Evolutionary conservation across 2,797 vertebrate genomes (phyloP), one percentile per base, ranked within the genome.

Genomic region (Rhinoraja longicauda): DNA sequence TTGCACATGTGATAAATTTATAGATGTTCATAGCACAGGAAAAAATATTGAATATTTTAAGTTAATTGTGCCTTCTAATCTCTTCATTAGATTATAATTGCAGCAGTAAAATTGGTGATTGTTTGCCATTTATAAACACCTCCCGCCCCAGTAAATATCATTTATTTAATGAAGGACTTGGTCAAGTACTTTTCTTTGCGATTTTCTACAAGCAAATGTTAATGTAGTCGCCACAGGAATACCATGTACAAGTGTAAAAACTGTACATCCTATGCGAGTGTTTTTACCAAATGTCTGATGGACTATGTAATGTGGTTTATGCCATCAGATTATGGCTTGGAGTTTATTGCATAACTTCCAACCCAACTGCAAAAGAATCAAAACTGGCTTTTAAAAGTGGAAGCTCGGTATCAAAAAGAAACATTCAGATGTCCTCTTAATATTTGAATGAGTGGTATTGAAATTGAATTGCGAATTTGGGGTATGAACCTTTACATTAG

Each of bases 51-150:
- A 92, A 73, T 24, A 67, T 88, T 32, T 19, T 9, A 4, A 88
- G 29, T 92, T 73, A 92, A 73, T 90, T 92, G 70, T 92, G 70
- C 90, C 70, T 92, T 45, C 12, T 75, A 92, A 53, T 29, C 21
- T 75, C 90, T 29, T 75, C 24, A 92, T 24, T 92, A 92, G 90
- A 75, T 53, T 67, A n/a, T 88, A 88, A 67, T 8, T 29, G 70
- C 67, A 57, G 39, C 36, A 29, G 21, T 10, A 73, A 45, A 26
- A 92, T 53, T 57, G 29, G 26, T 73, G 21, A 4, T 45, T 36
- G 29, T 73, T 70, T 45, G 26, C 39, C 29, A 39, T 91, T 73
- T 17, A 91, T 91, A n/a, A 17, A 91, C 39, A 91, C 73, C 72
- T 73, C 29, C 10, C 29, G 72, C 64, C 24, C 39, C 36, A 19